Percentiles rank a stretch among this genome's conserved stretches.
Conservation (phyloP, 2,888 invertebrate species). For the Arctia plantaginis region DNA sequence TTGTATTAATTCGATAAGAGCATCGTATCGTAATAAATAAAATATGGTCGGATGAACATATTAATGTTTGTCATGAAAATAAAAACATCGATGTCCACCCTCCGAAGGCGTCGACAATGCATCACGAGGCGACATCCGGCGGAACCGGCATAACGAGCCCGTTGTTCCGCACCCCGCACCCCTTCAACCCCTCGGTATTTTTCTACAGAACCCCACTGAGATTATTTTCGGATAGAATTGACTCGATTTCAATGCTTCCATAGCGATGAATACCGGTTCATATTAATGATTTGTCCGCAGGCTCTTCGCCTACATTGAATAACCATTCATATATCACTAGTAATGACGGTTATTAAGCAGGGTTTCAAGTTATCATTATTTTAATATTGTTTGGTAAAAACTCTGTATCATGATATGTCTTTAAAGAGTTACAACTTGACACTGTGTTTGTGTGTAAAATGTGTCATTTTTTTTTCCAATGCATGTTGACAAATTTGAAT, state of each 20-base stretch:
- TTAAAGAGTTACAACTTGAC: neutral
- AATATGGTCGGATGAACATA: slow-evolving; percentile 59
- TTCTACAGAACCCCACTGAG: slow-evolving; percentile 64
- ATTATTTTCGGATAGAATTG: slow-evolving; percentile 79
- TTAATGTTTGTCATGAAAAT: slow-evolving; percentile 78
- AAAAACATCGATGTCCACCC: slow-evolving; percentile 80
- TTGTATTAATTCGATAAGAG: slow-evolving; percentile 27
- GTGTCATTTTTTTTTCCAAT: neutral
- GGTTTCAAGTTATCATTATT: slow-evolving; percentile 21
- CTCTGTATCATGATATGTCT: slow-evolving; percentile 1
- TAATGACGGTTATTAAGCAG: slow-evolving; percentile 63
- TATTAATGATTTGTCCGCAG: slow-evolving; percentile 79
- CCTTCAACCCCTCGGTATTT: slow-evolving; percentile 46
- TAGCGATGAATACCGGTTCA: slow-evolving; percentile 79
- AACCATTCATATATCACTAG: slow-evolving; percentile 45
- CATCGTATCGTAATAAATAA: slow-evolving; percentile 42
- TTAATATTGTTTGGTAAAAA: slow-evolving; percentile 4
- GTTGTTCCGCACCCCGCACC: slow-evolving; percentile 74
- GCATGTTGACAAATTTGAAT: neutral
- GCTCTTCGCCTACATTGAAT: slow-evolving; percentile 64
- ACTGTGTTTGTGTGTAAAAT: neutral
- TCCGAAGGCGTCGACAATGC: slow-evolving; percentile 78
- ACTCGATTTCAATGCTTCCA: slow-evolving; percentile 73
- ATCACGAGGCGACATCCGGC: slow-evolving; percentile 83
- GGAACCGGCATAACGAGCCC: slow-evolving; percentile 84